Conservation (phyloP, 2,888 invertebrate species). For the Pilophorus perplexus region DNA sequence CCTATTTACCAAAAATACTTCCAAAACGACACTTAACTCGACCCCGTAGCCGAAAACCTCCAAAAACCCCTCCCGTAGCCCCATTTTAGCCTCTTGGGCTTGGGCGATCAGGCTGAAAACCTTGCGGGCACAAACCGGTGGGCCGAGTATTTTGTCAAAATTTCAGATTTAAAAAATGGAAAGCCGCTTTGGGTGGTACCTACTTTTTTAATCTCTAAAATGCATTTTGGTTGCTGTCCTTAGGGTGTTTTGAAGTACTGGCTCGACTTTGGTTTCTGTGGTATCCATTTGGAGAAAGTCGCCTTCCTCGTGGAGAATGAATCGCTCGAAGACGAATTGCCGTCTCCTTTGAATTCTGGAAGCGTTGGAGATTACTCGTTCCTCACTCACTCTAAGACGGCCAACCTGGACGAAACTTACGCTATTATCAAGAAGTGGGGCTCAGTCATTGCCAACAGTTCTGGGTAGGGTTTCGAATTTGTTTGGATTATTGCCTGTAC, state of each 20-base stretch:
- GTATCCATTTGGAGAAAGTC: conserved; percentile 71
- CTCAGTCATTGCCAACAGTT: conserved; percentile 59
- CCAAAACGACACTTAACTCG: too few relatives aligned
- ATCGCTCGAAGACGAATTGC: conserved; percentile 55
- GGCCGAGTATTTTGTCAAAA: neutral
- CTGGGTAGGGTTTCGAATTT: conserved; percentile 50
- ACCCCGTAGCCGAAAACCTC: too few relatives aligned
- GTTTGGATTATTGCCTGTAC: too few relatives aligned
- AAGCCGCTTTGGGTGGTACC: too few relatives aligned
- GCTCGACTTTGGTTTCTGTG: conserved; percentile 73
- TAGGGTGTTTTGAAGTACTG: conserved; percentile 67
- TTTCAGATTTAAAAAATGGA: too few relatives aligned
- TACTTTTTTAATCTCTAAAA: too few relatives aligned
- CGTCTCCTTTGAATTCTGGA: conserved; percentile 48
- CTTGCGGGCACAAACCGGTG: too few relatives aligned
- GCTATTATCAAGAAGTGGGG: conserved; percentile 64
- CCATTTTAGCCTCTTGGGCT: too few relatives aligned
- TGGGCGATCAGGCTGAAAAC: too few relatives aligned
- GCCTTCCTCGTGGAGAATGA: conserved; percentile 65
- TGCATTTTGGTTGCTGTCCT: conserved; percentile 34
- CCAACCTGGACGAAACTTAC: conserved; percentile 61
- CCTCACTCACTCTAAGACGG: conserved; percentile 64
- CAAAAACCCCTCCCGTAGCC: too few relatives aligned
- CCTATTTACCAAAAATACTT: too few relatives aligned
- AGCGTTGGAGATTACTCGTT: conserved; percentile 60